Base-by-base conservation (phyloP, 2,797 vertebrate species). In the Platalea minor region DNA sequence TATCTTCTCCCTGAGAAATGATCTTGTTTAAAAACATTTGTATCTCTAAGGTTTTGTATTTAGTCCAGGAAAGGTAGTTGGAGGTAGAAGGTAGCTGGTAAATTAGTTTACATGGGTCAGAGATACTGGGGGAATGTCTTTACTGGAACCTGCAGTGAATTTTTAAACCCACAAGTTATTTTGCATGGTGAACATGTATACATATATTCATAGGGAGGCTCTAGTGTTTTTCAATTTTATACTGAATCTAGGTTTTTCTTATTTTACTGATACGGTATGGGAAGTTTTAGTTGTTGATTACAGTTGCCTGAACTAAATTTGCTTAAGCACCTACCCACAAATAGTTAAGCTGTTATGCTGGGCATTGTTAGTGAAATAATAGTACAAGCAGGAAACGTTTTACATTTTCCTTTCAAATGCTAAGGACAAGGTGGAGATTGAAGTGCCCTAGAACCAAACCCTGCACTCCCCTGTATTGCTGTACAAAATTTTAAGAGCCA, bases 401-500 rank as follows among this genome's bases (percentile, higher is more conserved):
- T 85, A 90, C 18, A 3, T 95, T 96, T 96, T 88, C 78, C 51
- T 89, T 97, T 96, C 94, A 91, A 73, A 96, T 88, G 87, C 70
- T 95, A 86, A 95, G 88, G 73, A 76, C 54, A 91, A 92, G 50
- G 59, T 78, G 76, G 50, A 78, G 61, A 91, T 16, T 94, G 87
- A 91, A 88, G 48, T 72, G 87, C 61, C 67, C 54, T 69, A 56
- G 37, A 91, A 91, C 51, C 73, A 69, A 93, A 89, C 48, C 1
- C 0, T 79, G 39, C 15, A 11, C 67, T 92, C 37, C n/a, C 45
- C 89, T 96, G 23, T 92, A 89, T 64, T 1, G 9, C 63, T 86
- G 43, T 48, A 67, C 50, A 37, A 14, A 35, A 59, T 77, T 88
- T 92, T 84, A 15, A 92, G 72, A 92, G 39, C 73, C 79, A 73